Percentiles rank a stretch among this genome's conserved stretches.
Evolutionary conservation across 2,797 vertebrate genomes (phyloP).

Genomic region (Sebastolobus altivelis): DNA sequence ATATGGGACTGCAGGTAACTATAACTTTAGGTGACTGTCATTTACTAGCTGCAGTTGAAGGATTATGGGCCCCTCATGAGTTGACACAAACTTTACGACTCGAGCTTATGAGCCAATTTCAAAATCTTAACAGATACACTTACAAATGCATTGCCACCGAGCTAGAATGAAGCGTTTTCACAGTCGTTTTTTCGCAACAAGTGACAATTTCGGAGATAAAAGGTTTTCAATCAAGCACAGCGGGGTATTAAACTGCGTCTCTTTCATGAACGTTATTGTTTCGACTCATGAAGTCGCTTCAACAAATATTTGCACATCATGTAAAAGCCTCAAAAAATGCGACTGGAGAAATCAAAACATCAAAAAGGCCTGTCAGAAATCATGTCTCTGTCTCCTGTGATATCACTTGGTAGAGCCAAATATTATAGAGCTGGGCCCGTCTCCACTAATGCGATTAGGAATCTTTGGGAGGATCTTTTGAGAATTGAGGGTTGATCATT

Average conservation of each 20-base stretch:
- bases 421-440: background rate
- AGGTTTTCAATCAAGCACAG: constrained; percentile 17
- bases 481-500: background rate
- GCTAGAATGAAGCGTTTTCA: background rate
- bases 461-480: background rate
- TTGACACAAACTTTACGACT: background rate
- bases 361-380: constrained; percentile 6
- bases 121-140: background rate
- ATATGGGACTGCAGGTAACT: background rate
- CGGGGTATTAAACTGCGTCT: constrained; percentile 5
- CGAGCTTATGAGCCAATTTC: background rate
- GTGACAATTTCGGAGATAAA: constrained; percentile 13
- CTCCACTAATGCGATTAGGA: constrained; percentile 11
- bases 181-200: background rate
- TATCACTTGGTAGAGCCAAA: background rate
- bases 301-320: constrained; percentile 10
- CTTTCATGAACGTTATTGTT: constrained; percentile 19
- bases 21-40: background rate
- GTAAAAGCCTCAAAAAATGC: background rate
- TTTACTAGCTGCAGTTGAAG: constrained; percentile 16
- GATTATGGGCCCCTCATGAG: background rate
- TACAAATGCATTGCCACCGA: background rate
- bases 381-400: background rate
- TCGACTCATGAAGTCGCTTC: constrained; percentile 15
- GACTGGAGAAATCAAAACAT: constrained; percentile 8